These are phyloP conservation scores for Gambusia holbrooki DNA, from an alignment of 2,113 vertebrate species.

Conservation along the genomic window DNA sequence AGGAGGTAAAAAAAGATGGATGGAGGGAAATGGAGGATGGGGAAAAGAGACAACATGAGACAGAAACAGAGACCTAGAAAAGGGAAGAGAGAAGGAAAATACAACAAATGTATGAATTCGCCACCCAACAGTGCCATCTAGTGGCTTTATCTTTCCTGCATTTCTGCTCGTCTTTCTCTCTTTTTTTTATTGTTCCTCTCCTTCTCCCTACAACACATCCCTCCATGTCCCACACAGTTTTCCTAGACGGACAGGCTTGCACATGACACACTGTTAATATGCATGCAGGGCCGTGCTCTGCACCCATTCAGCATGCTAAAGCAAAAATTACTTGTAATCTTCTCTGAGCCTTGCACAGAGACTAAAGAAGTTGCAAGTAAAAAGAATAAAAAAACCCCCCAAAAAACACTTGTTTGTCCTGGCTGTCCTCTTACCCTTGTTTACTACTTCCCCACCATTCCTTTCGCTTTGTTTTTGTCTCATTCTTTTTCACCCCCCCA, in stretches of 20 bases:
- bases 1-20: slow-evolving; percentile 12
- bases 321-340: slow-evolving; percentile 26
- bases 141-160: slow-evolving; percentile 35
- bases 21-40: slow-evolving; percentile 23
- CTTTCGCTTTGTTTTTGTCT: slow-evolving; percentile 14
- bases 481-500: background rate
- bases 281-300: slow-evolving; percentile 16
- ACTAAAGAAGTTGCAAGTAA: slow-evolving; percentile 22
- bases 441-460: slow-evolving; percentile 34
- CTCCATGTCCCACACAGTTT: slow-evolving; percentile 13
- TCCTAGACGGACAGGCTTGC: background rate
- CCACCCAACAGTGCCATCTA: slow-evolving; percentile 77
- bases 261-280: slow-evolving; percentile 40
- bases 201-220: slow-evolving; percentile 2
- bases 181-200: slow-evolving; percentile 18
- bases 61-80: slow-evolving; percentile 65
- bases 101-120: slow-evolving; percentile 33
- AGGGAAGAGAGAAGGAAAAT: slow-evolving; percentile 42
- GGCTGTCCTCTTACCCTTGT: slow-evolving; percentile 42
- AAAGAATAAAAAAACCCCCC: background rate
- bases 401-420: slow-evolving; percentile 43
- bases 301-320: slow-evolving; percentile 36
- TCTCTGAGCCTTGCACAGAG: slow-evolving; percentile 12
- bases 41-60: slow-evolving; percentile 43
- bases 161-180: slow-evolving; percentile 6